Evolutionary conservation across 2,888 invertebrate species (phyloP).

Genomic region (Leptinotarsa haldemani): DNA sequence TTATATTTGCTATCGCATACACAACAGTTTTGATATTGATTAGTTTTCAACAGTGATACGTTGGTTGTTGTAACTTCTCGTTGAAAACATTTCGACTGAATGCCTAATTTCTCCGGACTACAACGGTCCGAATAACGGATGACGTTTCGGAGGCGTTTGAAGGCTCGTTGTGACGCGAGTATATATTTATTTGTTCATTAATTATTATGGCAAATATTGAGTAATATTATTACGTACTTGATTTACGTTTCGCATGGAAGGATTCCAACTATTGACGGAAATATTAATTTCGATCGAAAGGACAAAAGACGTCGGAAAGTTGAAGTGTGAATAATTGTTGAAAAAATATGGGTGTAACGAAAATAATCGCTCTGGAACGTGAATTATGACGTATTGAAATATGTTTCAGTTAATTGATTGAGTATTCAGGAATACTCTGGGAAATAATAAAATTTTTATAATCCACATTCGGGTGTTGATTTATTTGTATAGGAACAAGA

Average conservation of each 20-base stretch:
- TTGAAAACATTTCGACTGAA: neutral
- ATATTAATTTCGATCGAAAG: neutral
- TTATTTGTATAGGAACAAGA: too few species aligned
- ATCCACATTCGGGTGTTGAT: too few species aligned
- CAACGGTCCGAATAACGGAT: neutral
- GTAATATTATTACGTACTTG: neutral
- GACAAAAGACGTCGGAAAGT: neutral
- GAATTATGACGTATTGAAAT: too few species aligned
- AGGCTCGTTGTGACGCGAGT: slow-evolving; percentile 4
- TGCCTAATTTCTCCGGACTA: neutral
- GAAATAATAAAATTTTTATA: too few species aligned
- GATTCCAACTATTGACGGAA: neutral
- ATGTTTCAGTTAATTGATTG: too few species aligned
- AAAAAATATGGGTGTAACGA: neutral
- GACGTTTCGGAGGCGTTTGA: slow-evolving; percentile 6
- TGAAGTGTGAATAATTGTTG: neutral
- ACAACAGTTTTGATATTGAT: too few species aligned
- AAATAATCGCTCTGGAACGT: too few species aligned
- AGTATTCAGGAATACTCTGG: too few species aligned
- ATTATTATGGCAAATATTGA: neutral
- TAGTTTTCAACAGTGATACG: too few species aligned
- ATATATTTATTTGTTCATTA: slow-evolving; percentile 7
- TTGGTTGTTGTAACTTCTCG: neutral
- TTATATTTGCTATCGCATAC: too few species aligned
- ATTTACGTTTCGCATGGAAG: neutral